Evolutionary conservation across 2,888 invertebrate genomes (phyloP), one percentile per base, ranked within the genome.

Genomic region (Hirtodrosophila histrioides): DNA sequence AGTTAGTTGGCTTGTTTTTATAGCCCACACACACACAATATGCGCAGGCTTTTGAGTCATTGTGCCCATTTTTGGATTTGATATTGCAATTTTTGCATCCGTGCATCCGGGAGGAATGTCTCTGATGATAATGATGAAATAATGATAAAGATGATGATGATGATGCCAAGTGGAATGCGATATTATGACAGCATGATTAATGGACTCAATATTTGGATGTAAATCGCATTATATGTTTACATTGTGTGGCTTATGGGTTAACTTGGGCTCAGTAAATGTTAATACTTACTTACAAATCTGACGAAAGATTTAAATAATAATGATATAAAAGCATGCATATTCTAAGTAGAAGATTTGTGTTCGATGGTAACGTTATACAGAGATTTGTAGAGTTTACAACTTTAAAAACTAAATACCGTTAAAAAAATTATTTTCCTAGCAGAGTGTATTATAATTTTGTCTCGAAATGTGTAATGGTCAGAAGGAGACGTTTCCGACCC

Each of bases 31-130:
- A 27, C 5, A 27, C 63, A 58, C 69, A 74, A 81, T 75, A 57
- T 75, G 64, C 58, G 61, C 35, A 41, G 46, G 54, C 54, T 61
- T 61, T 77, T 77, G 69, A 73, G 78, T 78, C 77, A 78, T 67
- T 78, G 71, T 82, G 69, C 79, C 71, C 66, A 69, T 82, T 80
- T 78, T 79, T 56, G 49, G 50, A 51, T 69, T 76, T 66, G 66
- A 73, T 67, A 77, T 51, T 73, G 77, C 77, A 83, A 66, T 65
- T 84, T 74, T 77, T 72, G 69, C 72, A 64, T 82, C 48, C 48
- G 60, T 60, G 83, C 83, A 78, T 79, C 83, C 76, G 80, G 57
- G 68, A 35, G 50, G 31, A 37, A 23, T 61, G 50, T 27, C 57
- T 40, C 57, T 60, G 9, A 35, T 27, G 49, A 54, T 54, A 23